A percentile compares a stretch with the other conserved stretches of the same genome.
phyloP scores from a whole-genome alignment of 2,888 invertebrate genomes.

The Plebejus melissa region DNA sequence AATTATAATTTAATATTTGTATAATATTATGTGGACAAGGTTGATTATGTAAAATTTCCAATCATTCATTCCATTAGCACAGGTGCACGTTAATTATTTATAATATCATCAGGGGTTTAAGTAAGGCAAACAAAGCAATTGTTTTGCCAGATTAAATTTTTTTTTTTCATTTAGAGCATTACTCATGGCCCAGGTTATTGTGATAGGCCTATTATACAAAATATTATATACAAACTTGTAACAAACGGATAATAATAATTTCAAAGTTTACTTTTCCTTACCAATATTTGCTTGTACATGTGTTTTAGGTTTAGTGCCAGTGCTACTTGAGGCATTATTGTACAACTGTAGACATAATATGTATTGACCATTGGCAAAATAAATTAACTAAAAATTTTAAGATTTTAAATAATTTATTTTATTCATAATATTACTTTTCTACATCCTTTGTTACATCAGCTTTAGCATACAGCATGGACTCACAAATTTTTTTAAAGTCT shows the following conservation, averaged over 20 bases:
- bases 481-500: slow-evolving; percentile 74
- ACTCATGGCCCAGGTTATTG: slow-evolving; percentile 10
- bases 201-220: not conserved
- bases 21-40: slow-evolving; percentile 31
- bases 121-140: slow-evolving; percentile 20
- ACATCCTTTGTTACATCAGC: not conserved
- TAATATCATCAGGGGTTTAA: slow-evolving; percentile 30
- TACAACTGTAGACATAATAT: slow-evolving; percentile 7
- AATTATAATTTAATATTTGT: slow-evolving; percentile 25
- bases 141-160: slow-evolving; percentile 29
- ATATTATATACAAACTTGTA: not conserved
- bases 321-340: slow-evolving; percentile 14
- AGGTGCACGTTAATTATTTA: slow-evolving; percentile 37
- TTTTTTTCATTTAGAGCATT: slow-evolving; percentile 12
- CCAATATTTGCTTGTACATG: slow-evolving; percentile 10
- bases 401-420: slow-evolving; percentile 15
- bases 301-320: slow-evolving; percentile 20
- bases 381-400: slow-evolving; percentile 18
- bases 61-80: slow-evolving; percentile 42
- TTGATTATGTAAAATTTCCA: slow-evolving; percentile 37
- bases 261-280: not conserved
- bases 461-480: slow-evolving; percentile 41
- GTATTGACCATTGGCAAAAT: slow-evolving; percentile 26
- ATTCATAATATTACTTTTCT: slow-evolving; percentile 14
- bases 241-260: not conserved